These are phyloP conservation scores for Mus pahari DNA, from an alignment of 2,113 vertebrate genomes.

Conservation along the genomic window DNA sequence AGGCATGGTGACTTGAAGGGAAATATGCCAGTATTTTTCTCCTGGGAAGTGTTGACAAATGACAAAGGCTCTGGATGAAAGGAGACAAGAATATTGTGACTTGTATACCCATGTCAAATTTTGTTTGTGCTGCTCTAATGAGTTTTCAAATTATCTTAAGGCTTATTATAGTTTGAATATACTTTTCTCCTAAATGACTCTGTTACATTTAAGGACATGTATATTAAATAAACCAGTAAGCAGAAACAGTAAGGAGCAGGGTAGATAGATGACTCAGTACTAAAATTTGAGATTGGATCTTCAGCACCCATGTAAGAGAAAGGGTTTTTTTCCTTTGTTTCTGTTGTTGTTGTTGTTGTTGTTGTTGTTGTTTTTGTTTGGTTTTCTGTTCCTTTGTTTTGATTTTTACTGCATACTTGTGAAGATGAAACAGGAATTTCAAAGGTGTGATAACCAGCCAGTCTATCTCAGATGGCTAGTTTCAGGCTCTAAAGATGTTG, in stretches of 20 bases:
- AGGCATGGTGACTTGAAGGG: not conserved
- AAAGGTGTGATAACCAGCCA: too few species aligned
- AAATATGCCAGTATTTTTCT: not conserved
- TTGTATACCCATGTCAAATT: slow-evolving; percentile 34
- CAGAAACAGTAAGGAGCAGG: not conserved
- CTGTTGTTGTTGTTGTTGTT: too few species aligned
- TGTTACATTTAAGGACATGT: not conserved
- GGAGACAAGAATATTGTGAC: not conserved
- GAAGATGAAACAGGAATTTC: not conserved
- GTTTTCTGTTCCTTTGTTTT: too few species aligned
- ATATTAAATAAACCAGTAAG: not conserved
- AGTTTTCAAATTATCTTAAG: slow-evolving; percentile 37
- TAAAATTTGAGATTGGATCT: too few species aligned
- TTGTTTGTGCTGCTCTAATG: slow-evolving; percentile 43
- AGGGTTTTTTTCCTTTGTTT: too few species aligned
- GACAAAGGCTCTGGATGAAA: not conserved
- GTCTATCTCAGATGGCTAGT: not conserved
- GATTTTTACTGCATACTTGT: too few species aligned
- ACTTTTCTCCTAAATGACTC: slow-evolving; percentile 27
- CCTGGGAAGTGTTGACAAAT: not conserved
- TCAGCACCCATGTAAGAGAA: not conserved
- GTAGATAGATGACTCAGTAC: not conserved
- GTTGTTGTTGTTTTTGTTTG: too few species aligned
- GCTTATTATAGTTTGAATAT: slow-evolving; percentile 38
- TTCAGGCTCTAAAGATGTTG: not conserved